phyloP scores from a whole-genome alignment of 1,140 invertebrate genomes.

The Hyposmocoma kahamanoa region DNA sequence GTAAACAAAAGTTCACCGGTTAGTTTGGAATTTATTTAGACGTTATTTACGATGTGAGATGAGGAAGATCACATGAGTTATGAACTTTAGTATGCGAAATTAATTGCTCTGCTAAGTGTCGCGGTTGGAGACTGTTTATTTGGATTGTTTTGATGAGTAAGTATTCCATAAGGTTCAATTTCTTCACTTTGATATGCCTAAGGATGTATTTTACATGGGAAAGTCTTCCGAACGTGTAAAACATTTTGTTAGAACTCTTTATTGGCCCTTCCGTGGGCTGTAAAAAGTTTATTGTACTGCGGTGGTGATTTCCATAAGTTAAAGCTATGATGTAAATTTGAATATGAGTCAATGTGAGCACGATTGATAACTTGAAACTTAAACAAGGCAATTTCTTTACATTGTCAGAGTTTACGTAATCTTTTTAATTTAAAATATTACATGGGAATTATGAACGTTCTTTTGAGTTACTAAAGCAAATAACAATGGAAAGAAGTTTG shows the following conservation, averaged over 20 bases:
- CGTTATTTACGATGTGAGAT: conserved; percentile 51
- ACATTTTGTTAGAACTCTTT: conserved; percentile 25
- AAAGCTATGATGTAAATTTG: neutral
- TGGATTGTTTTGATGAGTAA: conserved; percentile 67
- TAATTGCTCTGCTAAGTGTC: conserved; percentile 57
- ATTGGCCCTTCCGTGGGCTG: conserved; percentile 18
- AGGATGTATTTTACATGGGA: conserved; percentile 25
- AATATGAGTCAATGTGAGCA: no score
- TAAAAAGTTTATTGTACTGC: conserved; percentile 29
- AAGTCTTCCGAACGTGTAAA: conserved; percentile 16
- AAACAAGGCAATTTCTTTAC: no score
- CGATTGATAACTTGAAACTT: no score
- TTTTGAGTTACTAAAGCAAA: no score
- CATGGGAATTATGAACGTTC: no score
- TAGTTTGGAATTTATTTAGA: conserved; percentile 36
- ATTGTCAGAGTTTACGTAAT: no score
- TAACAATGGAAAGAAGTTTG: no score
- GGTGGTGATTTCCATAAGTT: conserved; percentile 19
- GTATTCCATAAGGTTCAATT: conserved; percentile 40
- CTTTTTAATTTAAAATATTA: no score
- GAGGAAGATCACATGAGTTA: conserved; percentile 50
- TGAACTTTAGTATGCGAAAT: conserved; percentile 64
- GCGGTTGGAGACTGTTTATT: conserved; percentile 34
- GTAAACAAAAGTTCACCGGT: conserved; percentile 65
- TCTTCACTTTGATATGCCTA: conserved; percentile 18